Base-by-base conservation (phyloP, 2,113 vertebrate species). In the Apteryx mantelli region DNA sequence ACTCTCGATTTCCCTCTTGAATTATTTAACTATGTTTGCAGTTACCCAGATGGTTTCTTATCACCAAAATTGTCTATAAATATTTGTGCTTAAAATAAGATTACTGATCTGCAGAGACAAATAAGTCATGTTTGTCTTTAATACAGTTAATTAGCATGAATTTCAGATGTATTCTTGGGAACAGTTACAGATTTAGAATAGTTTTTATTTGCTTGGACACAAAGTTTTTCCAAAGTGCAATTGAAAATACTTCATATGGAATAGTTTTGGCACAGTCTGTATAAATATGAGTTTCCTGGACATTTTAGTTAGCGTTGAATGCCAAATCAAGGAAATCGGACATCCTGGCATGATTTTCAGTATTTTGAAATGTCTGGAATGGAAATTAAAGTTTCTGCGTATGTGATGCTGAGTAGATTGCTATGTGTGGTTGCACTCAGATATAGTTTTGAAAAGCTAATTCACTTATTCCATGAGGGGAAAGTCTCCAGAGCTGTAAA, bases 231-330 rank as follows among this genome's bases (percentile, higher is more conserved):
- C 80, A 84, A 63, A 81, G 40, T 38, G 42, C 46, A 53, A 3
- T 2, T 83, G 95, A 86, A 94, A 95, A 52, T 38, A 11, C 76
- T 93, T 91, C 36, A 20, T 56, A 28, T 61, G 38, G 86, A 78
- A 71, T 3, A 50, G 9, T 38, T 82, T 91, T 94, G 96, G 77
- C 93, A 68, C 38, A 64, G 46, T 32, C 70, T 12, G 16, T 46
- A 50, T 52, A 96, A 95, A 76, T 92, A 79, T 6, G 28, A 40
- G 12, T 92, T 96, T 94, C 93, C 75, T 94, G 96, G 95, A 96
- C 93, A 85, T 91, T 77, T 77, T 74, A 96, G 78, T 68, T 70
- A 91, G 74, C n/a, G 64, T 61, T 96, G 94, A 92, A 84, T 0
- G 0, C 8, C 32, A 7, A 53, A 56, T 92, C 56, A 89, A 80